Evolutionary conservation across 2,113 vertebrate genomes (phyloP), one percentile per base, ranked within the genome.

Genomic region (Zosterops lateralis): DNA sequence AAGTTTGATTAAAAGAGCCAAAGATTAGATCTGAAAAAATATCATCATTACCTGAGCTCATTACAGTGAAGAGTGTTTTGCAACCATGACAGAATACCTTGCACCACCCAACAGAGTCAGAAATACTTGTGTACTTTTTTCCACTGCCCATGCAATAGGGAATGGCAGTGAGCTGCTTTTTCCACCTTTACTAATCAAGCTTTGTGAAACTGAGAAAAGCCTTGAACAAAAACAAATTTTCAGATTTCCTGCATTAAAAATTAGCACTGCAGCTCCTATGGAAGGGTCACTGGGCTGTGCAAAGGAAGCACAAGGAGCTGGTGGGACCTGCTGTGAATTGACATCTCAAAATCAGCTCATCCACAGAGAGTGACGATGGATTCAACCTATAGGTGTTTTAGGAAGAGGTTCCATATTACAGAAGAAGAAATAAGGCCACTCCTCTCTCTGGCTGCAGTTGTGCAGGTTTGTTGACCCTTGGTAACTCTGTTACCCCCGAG

Each of bases 71-170:
- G 38, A 10, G 58, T 64, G 19, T 85, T 79, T 88, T 89, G 94
- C 89, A 92, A 34, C 18, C 3, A 10, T 21, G 71, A 90, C 54
- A 76, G 58, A 79, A 16, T 7, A 15, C 58, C 47, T 92, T 86
- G 86, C 94, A 48, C 66, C 89, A 84, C 9, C 5, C 73, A 53
- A 7, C 11, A 10, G 77, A 54, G 36, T 38, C 38, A 75, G 90
- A 83, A 85, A 82, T 56, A 44, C 3, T 25, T 73, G 54, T 42
- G 86, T 76, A 14, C 16, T 76, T 90, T 87, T 96, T 96, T 95
- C 95, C 94, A 80, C 58, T 86, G 75, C 56, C 64, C 6, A 0
- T 88, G 91, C 73, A 80, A n/a, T 34, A 26, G 12, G 67, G 72
- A 84, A 12, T 9, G 17, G 71, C 75, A 22, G 21, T 65, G 83